Evolutionary conservation across 35 echinoderm and acorn worm species (phyloP).

Genomic region (Amphiura filiformis): DNA sequence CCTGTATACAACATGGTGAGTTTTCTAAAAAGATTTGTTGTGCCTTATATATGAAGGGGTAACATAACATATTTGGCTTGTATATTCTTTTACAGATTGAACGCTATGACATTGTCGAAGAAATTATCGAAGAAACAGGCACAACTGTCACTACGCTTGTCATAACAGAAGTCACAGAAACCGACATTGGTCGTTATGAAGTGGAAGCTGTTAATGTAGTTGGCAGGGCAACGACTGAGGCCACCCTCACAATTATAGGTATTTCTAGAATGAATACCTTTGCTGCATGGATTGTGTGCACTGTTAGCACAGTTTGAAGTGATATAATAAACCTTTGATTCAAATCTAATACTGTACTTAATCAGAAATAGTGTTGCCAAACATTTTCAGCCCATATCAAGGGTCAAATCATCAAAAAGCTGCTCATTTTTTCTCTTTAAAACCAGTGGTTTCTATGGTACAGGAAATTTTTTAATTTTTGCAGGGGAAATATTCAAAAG

Average conservation of each 20-base stretch:
- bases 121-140: conserved; percentile 84
- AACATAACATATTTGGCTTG: background rate
- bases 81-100: conserved; percentile 32
- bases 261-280: conserved; percentile 3
- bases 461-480: too few relatives aligned
- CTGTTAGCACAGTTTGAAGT: too few relatives aligned
- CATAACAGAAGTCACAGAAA: conserved; percentile 78
- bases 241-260: conserved; percentile 20
- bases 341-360: background rate
- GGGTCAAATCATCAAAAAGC: too few relatives aligned
- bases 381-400: too few relatives aligned
- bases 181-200: conserved; percentile 78
- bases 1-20: too few relatives aligned
- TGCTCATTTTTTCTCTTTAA: too few relatives aligned
- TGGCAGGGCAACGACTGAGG: conserved; percentile 65
- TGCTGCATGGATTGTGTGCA: background rate
- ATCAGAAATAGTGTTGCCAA: too few relatives aligned
- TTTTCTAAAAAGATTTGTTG: too few relatives aligned
- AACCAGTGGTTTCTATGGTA: too few relatives aligned
- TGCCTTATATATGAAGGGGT: too few relatives aligned
- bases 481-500: too few relatives aligned
- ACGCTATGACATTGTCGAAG: conserved; percentile 72
- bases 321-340: too few relatives aligned
- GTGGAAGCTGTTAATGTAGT: conserved; percentile 76
- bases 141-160: conserved; percentile 63